Evolutionary conservation across 2,113 vertebrate species (phyloP).

Genomic region (Ceyx melanurus): DNA sequence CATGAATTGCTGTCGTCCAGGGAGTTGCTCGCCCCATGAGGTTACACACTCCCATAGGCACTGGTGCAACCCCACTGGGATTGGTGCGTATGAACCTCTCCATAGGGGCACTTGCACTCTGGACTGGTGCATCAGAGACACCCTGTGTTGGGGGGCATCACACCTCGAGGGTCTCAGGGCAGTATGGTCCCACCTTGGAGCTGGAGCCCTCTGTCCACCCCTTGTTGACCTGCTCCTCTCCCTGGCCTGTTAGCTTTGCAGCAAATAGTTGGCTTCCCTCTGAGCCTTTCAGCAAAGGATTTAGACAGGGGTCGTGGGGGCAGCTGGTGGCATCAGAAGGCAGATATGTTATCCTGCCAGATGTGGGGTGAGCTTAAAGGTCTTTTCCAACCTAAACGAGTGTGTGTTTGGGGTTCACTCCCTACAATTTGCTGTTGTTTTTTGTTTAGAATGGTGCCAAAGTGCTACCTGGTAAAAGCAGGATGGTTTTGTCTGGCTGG

Average conservation of each 20-base stretch:
- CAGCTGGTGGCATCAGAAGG: background rate
- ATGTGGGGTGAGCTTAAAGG: background rate
- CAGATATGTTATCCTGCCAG: background rate
- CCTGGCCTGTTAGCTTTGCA: rapidly evolving
- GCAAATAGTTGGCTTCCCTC: background rate
- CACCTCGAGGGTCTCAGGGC: rapidly evolving
- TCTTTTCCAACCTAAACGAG: background rate
- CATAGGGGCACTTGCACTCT: rapidly evolving
- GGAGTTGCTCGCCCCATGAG: rapidly evolving
- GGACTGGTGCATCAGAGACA: rapidly evolving
- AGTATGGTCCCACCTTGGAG: background rate
- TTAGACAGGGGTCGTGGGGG: background rate
- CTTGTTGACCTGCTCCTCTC: background rate
- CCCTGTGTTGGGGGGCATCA: rapidly evolving
- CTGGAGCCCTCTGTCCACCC: background rate
- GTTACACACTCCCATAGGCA: rapidly evolving
- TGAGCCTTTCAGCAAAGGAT: background rate
- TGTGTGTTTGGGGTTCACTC: background rate
- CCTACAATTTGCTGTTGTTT: background rate
- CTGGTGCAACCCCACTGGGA: rapidly evolving
- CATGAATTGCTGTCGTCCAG: no score
- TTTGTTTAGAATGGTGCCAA: background rate
- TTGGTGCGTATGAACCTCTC: background rate
- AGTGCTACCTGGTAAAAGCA: background rate
- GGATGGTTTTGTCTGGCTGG: background rate